phyloP scores from a whole-genome alignment of 2,113 vertebrate genomes.

The Onychostruthus taczanowskii region DNA sequence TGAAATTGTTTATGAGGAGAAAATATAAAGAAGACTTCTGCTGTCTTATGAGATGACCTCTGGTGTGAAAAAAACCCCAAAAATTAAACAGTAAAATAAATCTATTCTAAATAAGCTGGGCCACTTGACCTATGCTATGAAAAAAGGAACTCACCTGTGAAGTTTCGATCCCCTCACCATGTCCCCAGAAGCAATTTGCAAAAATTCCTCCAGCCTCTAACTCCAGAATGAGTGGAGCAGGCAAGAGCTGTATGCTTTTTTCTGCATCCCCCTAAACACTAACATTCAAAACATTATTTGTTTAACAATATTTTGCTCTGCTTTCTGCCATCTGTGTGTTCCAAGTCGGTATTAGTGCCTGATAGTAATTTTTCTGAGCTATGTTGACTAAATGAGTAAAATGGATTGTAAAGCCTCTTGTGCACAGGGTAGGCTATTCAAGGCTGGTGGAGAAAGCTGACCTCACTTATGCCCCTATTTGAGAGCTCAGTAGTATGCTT shows the following conservation, averaged over 20 bases:
- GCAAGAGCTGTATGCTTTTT: not conserved
- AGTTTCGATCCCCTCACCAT: fast-evolving
- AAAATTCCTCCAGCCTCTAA: not conserved
- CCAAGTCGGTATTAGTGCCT: not conserved
- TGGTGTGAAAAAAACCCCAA: not conserved
- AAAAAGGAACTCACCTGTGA: not conserved
- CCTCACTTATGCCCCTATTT: not conserved
- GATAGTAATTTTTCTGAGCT: not conserved
- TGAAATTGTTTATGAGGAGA: not conserved
- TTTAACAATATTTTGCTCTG: not conserved
- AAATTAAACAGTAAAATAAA: not conserved
- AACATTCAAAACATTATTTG: not conserved
- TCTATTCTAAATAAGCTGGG: not conserved
- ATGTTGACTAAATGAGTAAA: not conserved
- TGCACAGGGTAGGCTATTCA: not conserved
- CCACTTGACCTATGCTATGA: not conserved
- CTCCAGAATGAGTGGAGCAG: not conserved
- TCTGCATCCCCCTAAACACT: not conserved
- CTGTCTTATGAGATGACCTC: not conserved
- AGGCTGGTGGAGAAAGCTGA: not conserved
- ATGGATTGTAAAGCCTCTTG: not conserved
- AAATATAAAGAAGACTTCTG: not conserved
- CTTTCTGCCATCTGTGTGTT: not conserved
- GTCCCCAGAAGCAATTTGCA: not conserved
- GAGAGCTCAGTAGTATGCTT: not conserved